Evolutionary conservation across 2,888 invertebrate species (phyloP).

Genomic region (Physocephala rufipes): DNA sequence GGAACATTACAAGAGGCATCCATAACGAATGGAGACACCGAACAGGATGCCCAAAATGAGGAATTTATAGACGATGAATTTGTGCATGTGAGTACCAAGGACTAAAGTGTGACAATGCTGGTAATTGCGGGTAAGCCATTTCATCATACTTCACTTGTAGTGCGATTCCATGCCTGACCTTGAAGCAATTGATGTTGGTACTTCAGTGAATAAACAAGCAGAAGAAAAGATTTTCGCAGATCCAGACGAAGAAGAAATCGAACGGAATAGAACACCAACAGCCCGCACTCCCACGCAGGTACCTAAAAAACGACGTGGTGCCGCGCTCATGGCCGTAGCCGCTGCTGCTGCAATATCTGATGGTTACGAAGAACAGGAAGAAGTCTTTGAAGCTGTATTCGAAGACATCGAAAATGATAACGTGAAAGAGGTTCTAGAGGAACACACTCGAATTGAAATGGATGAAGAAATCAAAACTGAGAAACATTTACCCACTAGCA

Average conservation of each 20-base stretch:
- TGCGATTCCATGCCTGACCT: slow-evolving; percentile 36
- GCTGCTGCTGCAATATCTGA: slow-evolving; percentile 28
- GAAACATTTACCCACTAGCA: slow-evolving; percentile 35
- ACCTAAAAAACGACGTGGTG: slow-evolving; percentile 46
- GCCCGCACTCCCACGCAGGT: slow-evolving; percentile 41
- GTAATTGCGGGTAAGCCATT: neutral
- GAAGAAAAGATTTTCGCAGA: slow-evolving; percentile 27
- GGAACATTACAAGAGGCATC: slow-evolving; percentile 29
- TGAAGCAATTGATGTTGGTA: slow-evolving; percentile 6
- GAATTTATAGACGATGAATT: slow-evolving; percentile 37
- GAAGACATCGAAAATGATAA: slow-evolving; percentile 34
- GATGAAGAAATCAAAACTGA: neutral
- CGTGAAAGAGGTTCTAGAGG: slow-evolving; percentile 4
- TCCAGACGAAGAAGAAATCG: slow-evolving; percentile 26
- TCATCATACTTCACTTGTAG: slow-evolving; percentile 26
- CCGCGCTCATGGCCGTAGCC: slow-evolving; percentile 14
- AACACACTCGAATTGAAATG: neutral
- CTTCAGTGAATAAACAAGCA: neutral
- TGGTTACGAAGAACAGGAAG: slow-evolving; percentile 33
- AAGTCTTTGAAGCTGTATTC: slow-evolving; percentile 21
- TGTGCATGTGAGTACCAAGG: slow-evolving; percentile 1
- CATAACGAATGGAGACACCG: slow-evolving; percentile 37
- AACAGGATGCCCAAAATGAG: slow-evolving; percentile 22
- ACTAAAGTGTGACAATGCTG: neutral
- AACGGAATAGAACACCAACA: slow-evolving; percentile 28